Evolutionary conservation across 2,888 invertebrate genomes (phyloP).

Genomic region (Hyalella azteca): DNA sequence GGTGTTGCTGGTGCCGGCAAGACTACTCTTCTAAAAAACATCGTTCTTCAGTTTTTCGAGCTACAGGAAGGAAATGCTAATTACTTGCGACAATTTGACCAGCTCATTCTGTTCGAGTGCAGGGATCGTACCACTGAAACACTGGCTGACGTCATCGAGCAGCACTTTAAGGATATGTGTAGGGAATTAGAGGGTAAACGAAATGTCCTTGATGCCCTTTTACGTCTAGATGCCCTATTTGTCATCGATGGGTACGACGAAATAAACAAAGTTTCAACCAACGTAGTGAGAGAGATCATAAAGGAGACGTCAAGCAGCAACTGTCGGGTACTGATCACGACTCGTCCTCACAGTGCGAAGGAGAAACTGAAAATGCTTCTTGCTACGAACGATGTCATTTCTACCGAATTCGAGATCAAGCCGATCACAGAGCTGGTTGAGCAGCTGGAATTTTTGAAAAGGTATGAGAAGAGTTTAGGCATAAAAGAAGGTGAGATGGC

Average conservation of each 20-base stretch:
- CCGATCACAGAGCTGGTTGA: not conserved
- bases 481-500: not conserved
- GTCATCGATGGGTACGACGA: not conserved
- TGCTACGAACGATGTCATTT: not conserved
- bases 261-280: not conserved
- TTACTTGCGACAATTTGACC: conserved; percentile 36
- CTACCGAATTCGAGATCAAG: not conserved
- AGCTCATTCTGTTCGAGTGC: conserved; percentile 42
- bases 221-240: not conserved
- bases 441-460: not conserved
- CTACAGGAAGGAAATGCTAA: not conserved
- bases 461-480: not conserved
- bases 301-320: not conserved
- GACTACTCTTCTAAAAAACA: conserved; percentile 41
- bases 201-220: not conserved
- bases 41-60: conserved; percentile 5
- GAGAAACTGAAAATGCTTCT: not conserved
- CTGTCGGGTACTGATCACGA: not conserved
- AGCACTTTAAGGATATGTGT: not conserved
- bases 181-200: not conserved
- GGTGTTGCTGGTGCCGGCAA: conserved; percentile 46
- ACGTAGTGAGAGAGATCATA: not conserved
- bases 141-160: not conserved
- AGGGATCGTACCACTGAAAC: not conserved
- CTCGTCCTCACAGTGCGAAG: not conserved